Percentiles rank a stretch among this genome's conserved stretches.
phyloP scores from a whole-genome alignment of 2,113 vertebrate species.

The Plectropomus leopardus region DNA sequence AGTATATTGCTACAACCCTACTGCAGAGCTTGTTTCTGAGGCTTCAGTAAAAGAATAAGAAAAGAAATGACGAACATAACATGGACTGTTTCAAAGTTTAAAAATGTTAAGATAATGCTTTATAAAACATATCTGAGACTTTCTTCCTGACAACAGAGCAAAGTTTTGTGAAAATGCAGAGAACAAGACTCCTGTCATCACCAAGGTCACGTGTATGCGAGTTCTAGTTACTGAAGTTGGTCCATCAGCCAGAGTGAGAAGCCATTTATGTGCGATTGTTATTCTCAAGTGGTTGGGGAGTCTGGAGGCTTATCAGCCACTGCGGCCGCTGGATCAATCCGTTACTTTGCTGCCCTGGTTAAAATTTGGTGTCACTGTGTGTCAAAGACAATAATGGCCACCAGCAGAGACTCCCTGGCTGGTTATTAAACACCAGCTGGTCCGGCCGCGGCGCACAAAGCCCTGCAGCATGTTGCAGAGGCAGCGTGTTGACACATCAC shows the following conservation, averaged over 20 bases:
- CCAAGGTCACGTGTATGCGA: not conserved
- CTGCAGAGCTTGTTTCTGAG: too few relatives aligned
- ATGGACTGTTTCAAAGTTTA: not conserved
- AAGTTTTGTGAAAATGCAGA: not conserved
- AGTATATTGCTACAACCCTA: too few relatives aligned
- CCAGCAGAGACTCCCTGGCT: slow-evolving; percentile 50
- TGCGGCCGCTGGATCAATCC: slow-evolving; percentile 35
- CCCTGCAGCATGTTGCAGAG: slow-evolving; percentile 76
- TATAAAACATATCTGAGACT: too few relatives aligned
- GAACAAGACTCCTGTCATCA: not conserved
- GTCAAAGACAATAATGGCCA: slow-evolving; percentile 66
- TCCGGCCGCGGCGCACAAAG: slow-evolving; percentile 83
- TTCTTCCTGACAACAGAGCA: not conserved
- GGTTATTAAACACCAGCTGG: slow-evolving; percentile 75
- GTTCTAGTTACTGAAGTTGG: not conserved
- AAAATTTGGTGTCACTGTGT: slow-evolving; percentile 56
- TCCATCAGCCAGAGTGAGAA: not conserved
- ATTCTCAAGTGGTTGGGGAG: slow-evolving; percentile 36
- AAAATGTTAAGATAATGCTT: not conserved
- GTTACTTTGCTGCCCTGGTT: slow-evolving; percentile 57
- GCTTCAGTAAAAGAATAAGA: too few relatives aligned
- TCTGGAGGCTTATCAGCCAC: slow-evolving; percentile 36
- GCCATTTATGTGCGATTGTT: slow-evolving; percentile 34
- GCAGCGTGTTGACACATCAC: slow-evolving; percentile 75
- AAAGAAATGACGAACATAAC: not conserved